Evolutionary conservation across 2,888 invertebrate genomes (phyloP), one percentile per base, ranked within the genome.

Genomic region (Amorpha juglandis): DNA sequence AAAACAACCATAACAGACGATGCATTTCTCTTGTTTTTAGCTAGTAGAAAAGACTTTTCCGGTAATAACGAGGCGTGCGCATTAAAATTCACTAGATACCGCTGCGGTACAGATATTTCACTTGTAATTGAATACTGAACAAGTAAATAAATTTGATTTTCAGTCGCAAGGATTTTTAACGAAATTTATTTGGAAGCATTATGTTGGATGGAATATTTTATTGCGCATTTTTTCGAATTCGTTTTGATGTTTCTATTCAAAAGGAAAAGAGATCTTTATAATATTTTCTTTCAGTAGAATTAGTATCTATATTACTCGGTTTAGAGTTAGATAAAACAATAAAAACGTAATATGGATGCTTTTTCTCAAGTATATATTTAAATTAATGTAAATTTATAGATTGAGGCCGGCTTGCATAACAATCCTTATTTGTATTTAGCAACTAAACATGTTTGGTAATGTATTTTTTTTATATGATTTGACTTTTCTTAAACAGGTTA

Each of bases 21-120:
- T 62, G 47, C 21, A 62, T 62, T 47, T 62, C 47, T 21, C 62
- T 19, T 62, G 62, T 62, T 63, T 63, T 27, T 63, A 64, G 58
- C 51, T 45, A 52, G 51, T n/a, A 33, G 16, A 52, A 51, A 63
- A 66, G 55, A 58, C 35, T 52, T 63, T 19, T 42, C 58, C 16
- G 42, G 65, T 62, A 67, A 51, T 48, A 63, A 63, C n/a, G 48
- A 42, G 63, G 70, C 70, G 68, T 69, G 71, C 63, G 70, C 74
- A 78, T 80, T 78, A 77, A 83, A 76, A 82, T 82, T 81, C 78
- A 75, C 69, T 74, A 74, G 73, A 73, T 72, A 67, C 64, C 63
- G 73, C 63, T 63, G 65, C 63, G 64, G 63, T 48, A 65, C 52
- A 52, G 71, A 70, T 63, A 67, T 53, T 70, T 67, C 64, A 67